A percentile compares a stretch with the other conserved stretches of the same genome.
These are phyloP conservation scores for Tholera decimalis DNA, from an alignment of 2,888 invertebrate species.

Conservation along the genomic window DNA sequence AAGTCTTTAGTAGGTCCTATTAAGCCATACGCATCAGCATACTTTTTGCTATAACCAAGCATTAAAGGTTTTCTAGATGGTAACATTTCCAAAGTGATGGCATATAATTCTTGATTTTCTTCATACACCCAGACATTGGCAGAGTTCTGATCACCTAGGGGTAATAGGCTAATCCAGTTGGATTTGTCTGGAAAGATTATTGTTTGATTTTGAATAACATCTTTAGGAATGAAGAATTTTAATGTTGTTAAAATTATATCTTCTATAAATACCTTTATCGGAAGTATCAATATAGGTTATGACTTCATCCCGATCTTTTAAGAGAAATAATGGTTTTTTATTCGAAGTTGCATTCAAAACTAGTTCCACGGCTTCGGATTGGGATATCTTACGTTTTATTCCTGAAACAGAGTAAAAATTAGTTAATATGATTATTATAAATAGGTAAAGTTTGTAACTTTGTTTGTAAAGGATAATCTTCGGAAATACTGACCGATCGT, in stretches of 20 bases:
- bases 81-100: constrained; percentile 71
- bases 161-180: constrained; percentile 80
- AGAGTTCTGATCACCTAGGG: constrained; percentile 72
- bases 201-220: background rate
- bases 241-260: background rate
- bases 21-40: constrained; percentile 71
- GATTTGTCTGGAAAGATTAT: constrained; percentile 78
- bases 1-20: constrained; percentile 72
- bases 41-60: constrained; percentile 78
- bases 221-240: background rate
- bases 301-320: constrained; percentile 61
- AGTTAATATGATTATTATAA: no score
- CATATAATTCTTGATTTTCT: constrained; percentile 75
- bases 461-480: no score
- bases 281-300: constrained; percentile 74
- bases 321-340: constrained; percentile 73
- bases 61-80: constrained; percentile 70
- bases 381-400: constrained; percentile 60
- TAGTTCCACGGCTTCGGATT: constrained; percentile 64
- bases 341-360: constrained; percentile 57
- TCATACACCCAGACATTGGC: constrained; percentile 82
- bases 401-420: constrained; percentile 71
- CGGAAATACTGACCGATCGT: no score
- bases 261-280: constrained; percentile 74
- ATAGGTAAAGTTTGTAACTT: no score